Base-by-base conservation (phyloP, 2,797 vertebrate genomes). In the Eurystomus glaucurus region DNA sequence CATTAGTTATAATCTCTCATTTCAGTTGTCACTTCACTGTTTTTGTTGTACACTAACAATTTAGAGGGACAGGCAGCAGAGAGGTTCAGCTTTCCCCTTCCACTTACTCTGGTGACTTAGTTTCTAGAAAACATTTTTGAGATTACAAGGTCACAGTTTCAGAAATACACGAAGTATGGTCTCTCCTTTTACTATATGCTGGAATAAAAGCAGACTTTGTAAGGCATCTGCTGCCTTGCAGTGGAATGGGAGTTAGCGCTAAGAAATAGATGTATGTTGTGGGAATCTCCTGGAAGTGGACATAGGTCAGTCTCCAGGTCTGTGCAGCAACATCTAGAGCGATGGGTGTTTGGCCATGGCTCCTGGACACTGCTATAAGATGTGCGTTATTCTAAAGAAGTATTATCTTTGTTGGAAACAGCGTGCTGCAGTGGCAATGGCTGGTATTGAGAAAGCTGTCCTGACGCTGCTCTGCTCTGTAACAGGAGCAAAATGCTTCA, bases 91-190 rank as follows among this genome's bases (percentile, higher is more conserved):
- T 70, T 97, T 95, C 50, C 25, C 19, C 33, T 69, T 69, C 66
- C 12, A 18, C 68, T 64, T 86, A 58, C 10, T 92, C n/a, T 71
- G 29, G 62, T 78, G 28, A 77, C 41, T 69, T 74, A 76, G 46
- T 10, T 51, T 96, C 46, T 70, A 71, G 81, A 72, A 55, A 39
- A 68, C 25, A 77, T 80, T 96, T 91, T 87, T 57, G 79, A 50
- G 13, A 33, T 88, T 45, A 83, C 5, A 64, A 87, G 65, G 69
- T 79, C 6, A 5, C 33, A 31, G 46, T 46, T 87, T 60, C 69
- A 16, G 26, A 95, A 93, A 96, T 86, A 48, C n/a, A 71, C 86
- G 48, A 95, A 58, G 4, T 3, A 4, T 22, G 65, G 16, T 39
- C 61, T 48, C 8, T 94, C 13, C 25, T 69, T 51, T 81, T 86